Conservation (phyloP, 1,140 invertebrate genomes). For the Rhagoletis zephyria region DNA sequence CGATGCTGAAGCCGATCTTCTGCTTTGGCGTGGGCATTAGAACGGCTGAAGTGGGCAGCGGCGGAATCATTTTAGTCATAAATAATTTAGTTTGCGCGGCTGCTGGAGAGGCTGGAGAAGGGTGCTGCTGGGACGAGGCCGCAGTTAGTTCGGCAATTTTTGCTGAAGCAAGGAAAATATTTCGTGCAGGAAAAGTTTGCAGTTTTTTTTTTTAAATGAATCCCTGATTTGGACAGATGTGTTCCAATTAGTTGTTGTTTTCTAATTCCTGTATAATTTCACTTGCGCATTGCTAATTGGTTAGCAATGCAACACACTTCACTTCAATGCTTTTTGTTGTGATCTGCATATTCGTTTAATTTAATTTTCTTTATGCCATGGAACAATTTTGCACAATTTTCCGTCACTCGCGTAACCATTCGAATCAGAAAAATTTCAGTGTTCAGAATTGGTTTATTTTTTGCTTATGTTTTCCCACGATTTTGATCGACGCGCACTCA, state of each 20-base stretch:
- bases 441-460: slow-evolving; percentile 31
- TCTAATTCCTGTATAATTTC: not conserved
- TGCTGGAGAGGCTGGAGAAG: slow-evolving; percentile 31
- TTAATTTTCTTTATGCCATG: slow-evolving; percentile 53
- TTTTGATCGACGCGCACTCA: slow-evolving; percentile 63
- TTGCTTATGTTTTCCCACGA: slow-evolving; percentile 55
- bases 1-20: slow-evolving; percentile 95
- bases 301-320: slow-evolving; percentile 1
- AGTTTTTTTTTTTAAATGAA: slow-evolving; percentile 37
- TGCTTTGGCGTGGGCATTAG: slow-evolving; percentile 93
- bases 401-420: slow-evolving; percentile 1
- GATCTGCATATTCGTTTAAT: slow-evolving; percentile 49
- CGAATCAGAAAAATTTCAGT: not conserved
- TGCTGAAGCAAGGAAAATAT: slow-evolving; percentile 55
- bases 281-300: not conserved
- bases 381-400: slow-evolving; percentile 55
- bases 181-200: not conserved
- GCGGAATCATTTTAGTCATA: slow-evolving; percentile 74
- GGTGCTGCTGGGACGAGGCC: slow-evolving; percentile 54
- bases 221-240: not conserved
- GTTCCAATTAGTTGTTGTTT: not conserved
- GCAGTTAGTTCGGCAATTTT: slow-evolving; percentile 68
- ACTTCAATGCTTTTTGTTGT: slow-evolving; percentile 57
- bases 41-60: slow-evolving; percentile 74
- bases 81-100: slow-evolving; percentile 58